Conservation (phyloP, 2,113 vertebrate species). For the Tupaia chinensis region DNA sequence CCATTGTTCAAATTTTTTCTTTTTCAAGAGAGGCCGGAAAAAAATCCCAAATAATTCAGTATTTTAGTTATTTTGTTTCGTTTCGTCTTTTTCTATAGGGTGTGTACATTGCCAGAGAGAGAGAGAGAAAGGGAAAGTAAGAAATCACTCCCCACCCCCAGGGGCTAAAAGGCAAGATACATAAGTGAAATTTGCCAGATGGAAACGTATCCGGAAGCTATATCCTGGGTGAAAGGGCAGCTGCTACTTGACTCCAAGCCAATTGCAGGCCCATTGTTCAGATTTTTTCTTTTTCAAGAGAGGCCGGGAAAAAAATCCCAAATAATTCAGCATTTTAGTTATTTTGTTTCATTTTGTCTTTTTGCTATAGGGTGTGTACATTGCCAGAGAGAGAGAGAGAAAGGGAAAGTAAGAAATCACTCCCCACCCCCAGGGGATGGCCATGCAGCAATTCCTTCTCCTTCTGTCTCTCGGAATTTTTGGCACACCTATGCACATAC, state of each 20-base stretch:
- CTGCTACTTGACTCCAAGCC: background rate
- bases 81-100: too few species aligned
- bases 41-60: background rate
- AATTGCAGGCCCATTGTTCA: background rate
- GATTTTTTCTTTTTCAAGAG: constrained; percentile 13
- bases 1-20: background rate
- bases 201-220: background rate
- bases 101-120: too few species aligned
- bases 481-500: too few species aligned
- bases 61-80: background rate
- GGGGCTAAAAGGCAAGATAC: background rate
- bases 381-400: too few species aligned
- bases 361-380: too few species aligned
- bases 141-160: too few species aligned
- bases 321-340: background rate
- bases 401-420: too few species aligned
- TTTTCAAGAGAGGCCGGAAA: constrained; percentile 43
- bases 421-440: too few species aligned
- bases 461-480: too few species aligned
- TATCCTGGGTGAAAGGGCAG: background rate
- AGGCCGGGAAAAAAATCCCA: constrained; percentile 4
- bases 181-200: background rate
- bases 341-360: too few species aligned
- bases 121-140: too few species aligned
- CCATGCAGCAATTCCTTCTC: too few species aligned